These are phyloP conservation scores for Phylloscopus collybita DNA, from an alignment of 2,797 vertebrate species.

Conservation along the genomic window DNA sequence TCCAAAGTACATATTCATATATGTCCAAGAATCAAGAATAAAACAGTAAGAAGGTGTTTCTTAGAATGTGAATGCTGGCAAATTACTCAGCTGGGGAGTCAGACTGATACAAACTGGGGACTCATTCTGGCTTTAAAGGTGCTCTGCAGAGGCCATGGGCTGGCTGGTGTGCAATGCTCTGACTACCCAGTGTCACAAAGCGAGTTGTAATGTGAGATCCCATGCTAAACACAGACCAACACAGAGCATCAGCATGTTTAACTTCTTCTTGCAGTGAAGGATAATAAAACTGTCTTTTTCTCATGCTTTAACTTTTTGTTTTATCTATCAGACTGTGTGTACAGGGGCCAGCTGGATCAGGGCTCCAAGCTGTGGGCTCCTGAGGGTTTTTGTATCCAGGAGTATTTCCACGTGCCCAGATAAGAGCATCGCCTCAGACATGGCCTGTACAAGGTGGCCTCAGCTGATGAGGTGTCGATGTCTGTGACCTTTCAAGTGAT, in stretches of 20 bases:
- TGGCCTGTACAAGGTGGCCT: not conserved
- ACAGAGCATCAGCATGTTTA: not conserved
- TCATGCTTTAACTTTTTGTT: not conserved
- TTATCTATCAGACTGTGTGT: not conserved
- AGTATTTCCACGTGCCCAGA: not conserved
- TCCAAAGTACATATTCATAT: not conserved
- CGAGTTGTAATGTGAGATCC: fast-evolving
- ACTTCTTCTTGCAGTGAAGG: not conserved
- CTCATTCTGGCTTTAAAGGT: too few relatives aligned
- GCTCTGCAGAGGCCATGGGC: not conserved
- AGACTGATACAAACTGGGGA: not conserved
- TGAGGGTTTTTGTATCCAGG: not conserved
- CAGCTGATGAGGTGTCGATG: not conserved
- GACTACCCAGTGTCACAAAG: not conserved
- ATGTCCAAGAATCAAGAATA: not conserved
- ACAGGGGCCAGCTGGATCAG: not conserved
- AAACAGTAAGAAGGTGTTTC: not conserved
- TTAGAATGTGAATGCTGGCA: not conserved
- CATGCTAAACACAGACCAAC: not conserved
- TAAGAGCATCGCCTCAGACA: not conserved
- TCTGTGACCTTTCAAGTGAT: not conserved
- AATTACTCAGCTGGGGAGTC: not conserved
- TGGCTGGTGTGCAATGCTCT: not conserved
- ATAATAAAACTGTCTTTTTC: not conserved
- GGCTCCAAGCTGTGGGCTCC: not conserved